phyloP scores from a whole-genome alignment of 2,113 vertebrate species.

The Hypomesus transpacificus region DNA sequence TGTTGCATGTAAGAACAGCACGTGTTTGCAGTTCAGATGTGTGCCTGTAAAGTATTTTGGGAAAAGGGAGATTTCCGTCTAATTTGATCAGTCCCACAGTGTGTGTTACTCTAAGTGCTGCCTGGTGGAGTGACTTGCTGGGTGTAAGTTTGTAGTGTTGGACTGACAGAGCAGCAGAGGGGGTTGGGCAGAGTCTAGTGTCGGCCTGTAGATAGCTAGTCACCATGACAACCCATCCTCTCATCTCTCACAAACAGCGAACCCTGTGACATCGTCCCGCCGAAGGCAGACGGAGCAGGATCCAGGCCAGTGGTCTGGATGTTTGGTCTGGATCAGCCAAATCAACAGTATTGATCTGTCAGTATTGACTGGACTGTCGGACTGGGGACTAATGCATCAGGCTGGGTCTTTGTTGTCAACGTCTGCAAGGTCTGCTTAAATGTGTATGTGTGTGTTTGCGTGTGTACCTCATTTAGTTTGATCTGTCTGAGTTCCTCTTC shows the following conservation, averaged over 20 bases:
- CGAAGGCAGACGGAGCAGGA: background rate
- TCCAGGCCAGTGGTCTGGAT: background rate
- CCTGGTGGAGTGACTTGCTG: too few species aligned
- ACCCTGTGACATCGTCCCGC: background rate
- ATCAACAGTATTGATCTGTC: background rate
- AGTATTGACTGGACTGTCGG: background rate
- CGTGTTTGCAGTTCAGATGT: background rate
- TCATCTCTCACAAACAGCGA: too few species aligned
- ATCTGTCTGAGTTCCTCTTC: conserved; percentile 87
- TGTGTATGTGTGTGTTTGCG: conserved; percentile 5
- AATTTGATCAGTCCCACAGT: too few species aligned
- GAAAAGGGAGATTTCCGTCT: too few species aligned
- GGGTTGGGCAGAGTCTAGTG: too few species aligned
- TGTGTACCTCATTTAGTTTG: conserved; percentile 82
- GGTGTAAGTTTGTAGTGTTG: too few species aligned
- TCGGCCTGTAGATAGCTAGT: too few species aligned
- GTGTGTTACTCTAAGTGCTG: too few species aligned
- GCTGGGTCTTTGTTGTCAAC: conserved; percentile 4
- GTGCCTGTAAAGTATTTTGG: too few species aligned
- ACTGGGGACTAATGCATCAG: background rate
- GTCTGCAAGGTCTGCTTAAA: background rate
- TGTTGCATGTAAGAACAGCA: background rate
- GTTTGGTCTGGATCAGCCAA: background rate
- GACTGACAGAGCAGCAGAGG: too few species aligned
- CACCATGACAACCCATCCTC: too few species aligned